Evolutionary conservation across 2,797 vertebrate species (phyloP), one percentile per base, ranked within the genome.

Genomic region (Aselliscus stoliczkanus): DNA sequence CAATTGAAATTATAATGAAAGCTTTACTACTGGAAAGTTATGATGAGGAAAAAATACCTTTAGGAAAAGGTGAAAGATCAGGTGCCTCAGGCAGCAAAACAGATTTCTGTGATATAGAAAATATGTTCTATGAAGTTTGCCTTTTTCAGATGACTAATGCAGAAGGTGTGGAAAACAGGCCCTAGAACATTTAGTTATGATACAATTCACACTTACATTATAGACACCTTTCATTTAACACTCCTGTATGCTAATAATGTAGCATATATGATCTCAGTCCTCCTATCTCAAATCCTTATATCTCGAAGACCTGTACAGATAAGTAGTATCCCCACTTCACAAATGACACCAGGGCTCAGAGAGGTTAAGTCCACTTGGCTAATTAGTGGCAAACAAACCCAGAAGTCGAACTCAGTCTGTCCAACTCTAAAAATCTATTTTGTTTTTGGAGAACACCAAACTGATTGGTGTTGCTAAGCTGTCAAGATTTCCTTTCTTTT

Each of bases 401-500:
- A 81, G 73, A 88, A 86, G 96, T 87, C 91, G 50, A 92, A 75
- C 18, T 42, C 60, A 92, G 52, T 79, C 44, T 86, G 34, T 91
- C 37, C 72, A 58, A 27, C 67, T 94, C 87, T 94, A 58, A 97
- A 50, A 91, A 75, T 82, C 60, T 92, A 5, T 90, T 79, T 80
- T 96, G 65, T 90, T 94, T 90, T 82, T 94, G n/a, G 65, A 79
- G 54, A 94, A 76, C 42, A 88, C 75, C 67, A 82, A 65, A 34
- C 88, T 95, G 92, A 81, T 93, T 83, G 52, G 58, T 94, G 58
- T 76, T 96, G 58, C 60, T 88, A 94, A 92, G 50, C 77, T 94
- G 27, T 54, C 70, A 90, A 56, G 27, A 4, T 95, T 94, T 97
- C 95, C 93, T 92, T 86, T 20, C 42, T 77, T 93, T 90, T 56